Conservation (phyloP, 2,888 invertebrate species). For the Fragum whitleyi region DNA sequence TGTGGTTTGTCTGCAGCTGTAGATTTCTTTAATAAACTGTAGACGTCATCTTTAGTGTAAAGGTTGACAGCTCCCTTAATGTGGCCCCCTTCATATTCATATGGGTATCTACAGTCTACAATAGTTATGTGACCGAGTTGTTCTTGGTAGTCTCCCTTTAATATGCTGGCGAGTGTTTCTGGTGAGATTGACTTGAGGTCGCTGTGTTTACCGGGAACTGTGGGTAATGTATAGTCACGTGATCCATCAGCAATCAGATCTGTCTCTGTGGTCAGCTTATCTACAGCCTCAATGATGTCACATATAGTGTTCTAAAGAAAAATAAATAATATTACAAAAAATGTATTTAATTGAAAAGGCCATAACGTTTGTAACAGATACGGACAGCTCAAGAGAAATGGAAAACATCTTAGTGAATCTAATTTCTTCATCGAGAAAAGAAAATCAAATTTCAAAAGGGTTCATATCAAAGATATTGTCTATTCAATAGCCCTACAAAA, state of each 20-base stretch:
- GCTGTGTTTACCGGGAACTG: slow-evolving; percentile 72
- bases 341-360: neutral
- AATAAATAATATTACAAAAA: neutral
- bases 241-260: slow-evolving; percentile 55
- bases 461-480: no score
- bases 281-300: slow-evolving; percentile 51
- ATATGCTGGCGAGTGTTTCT: slow-evolving; percentile 61
- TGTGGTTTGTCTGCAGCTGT: slow-evolving; percentile 53
- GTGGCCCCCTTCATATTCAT: slow-evolving; percentile 60
- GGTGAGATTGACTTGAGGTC: slow-evolving; percentile 79
- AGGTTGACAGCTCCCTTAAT: slow-evolving; percentile 50
- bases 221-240: slow-evolving; percentile 72
- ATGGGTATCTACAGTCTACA: slow-evolving; percentile 57
- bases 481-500: no score
- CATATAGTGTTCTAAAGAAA: neutral
- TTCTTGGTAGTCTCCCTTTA: slow-evolving; percentile 41
- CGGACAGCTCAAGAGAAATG: no score
- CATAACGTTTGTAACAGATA: neutral
- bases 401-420: no score
- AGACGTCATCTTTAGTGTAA: slow-evolving; percentile 54
- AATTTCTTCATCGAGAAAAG: no score
- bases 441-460: neutral
- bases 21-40: slow-evolving; percentile 31
- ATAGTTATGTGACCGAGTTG: slow-evolving; percentile 35
- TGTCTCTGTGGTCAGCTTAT: slow-evolving; percentile 36